Evolutionary conservation across 2,113 vertebrate genomes (phyloP).

Genomic region (Poeciliopsis retropinna): DNA sequence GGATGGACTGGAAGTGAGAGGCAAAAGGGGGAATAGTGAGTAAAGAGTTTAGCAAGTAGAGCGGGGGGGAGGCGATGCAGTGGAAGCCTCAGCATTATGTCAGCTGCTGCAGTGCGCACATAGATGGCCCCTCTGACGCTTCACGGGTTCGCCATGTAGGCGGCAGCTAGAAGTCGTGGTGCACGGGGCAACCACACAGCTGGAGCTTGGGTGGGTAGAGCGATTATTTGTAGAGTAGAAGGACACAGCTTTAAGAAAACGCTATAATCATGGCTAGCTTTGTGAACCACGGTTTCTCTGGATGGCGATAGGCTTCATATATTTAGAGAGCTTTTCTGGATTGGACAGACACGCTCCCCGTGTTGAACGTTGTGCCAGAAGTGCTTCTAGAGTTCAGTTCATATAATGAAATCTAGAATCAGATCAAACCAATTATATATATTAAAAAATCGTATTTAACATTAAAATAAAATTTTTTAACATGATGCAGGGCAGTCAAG

Average conservation of each 20-base stretch:
- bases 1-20: constrained; percentile 43
- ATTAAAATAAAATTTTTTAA: no score
- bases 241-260: neutral
- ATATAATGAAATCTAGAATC: neutral
- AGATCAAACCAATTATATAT: neutral
- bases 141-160: constrained; percentile 29
- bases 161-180: constrained; percentile 6
- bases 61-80: constrained; percentile 43
- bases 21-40: neutral
- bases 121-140: constrained; percentile 35
- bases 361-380: neutral
- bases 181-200: neutral
- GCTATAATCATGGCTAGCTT: neutral
- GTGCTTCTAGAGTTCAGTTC: neutral
- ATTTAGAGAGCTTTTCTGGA: neutral
- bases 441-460: neutral
- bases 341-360: neutral
- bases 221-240: neutral
- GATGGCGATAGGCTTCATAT: neutral
- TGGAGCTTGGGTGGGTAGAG: no score
- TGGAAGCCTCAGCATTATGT: constrained; percentile 40
- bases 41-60: neutral
- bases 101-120: constrained; percentile 58
- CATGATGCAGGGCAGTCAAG: no score
- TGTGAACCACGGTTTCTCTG: neutral